These are phyloP conservation scores for Pangasius krempfi DNA, from an alignment of 2,797 vertebrate genomes.

Conservation along the genomic window DNA sequence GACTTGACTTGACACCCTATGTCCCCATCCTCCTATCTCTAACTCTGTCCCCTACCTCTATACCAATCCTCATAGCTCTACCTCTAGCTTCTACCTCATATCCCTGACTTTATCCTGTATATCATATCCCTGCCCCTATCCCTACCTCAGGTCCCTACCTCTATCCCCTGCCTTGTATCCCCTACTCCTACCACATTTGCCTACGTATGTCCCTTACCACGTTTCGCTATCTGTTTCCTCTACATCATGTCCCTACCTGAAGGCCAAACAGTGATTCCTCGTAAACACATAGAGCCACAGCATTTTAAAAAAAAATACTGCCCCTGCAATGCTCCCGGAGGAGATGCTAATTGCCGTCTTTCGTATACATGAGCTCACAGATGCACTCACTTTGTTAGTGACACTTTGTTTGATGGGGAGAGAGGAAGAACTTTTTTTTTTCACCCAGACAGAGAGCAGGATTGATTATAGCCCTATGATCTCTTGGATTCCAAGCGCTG, in stretches of 20 bases:
- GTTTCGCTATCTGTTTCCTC: background rate
- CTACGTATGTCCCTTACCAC: background rate
- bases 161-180: background rate
- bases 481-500: background rate
- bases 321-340: background rate
- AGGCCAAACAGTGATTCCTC: background rate
- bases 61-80: background rate
- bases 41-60: background rate
- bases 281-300: background rate
- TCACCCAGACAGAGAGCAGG: background rate
- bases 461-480: background rate
- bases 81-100: background rate
- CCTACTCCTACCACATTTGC: background rate
- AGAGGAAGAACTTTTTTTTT: background rate
- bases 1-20: background rate
- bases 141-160: background rate
- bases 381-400: background rate
- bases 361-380: background rate
- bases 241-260: too few relatives aligned
- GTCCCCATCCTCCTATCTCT: background rate
- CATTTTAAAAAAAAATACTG: background rate
- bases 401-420: background rate
- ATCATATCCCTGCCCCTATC: background rate
- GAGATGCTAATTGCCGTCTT: background rate
- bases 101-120: background rate